Conservation (phyloP, 2,797 vertebrate genomes). For the Lagorchestes hirsutus region DNA sequence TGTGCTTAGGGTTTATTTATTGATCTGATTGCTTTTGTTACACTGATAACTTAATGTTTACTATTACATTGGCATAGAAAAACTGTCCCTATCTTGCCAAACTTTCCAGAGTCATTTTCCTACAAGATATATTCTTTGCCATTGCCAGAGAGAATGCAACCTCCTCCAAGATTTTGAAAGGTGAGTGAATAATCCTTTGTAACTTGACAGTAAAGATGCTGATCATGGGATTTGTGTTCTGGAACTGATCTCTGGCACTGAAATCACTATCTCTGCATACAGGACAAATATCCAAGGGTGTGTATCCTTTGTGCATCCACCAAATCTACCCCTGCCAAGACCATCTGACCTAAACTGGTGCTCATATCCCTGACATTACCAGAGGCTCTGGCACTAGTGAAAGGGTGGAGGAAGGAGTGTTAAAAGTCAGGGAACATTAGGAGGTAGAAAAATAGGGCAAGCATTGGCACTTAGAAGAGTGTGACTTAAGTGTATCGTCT, state of each 20-base stretch:
- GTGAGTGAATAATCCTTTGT: not conserved
- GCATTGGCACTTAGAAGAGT: not conserved
- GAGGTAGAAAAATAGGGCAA: not conserved
- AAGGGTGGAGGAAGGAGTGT: not conserved
- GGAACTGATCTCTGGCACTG: not conserved
- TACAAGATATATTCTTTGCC: conserved; percentile 36
- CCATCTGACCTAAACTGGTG: not conserved
- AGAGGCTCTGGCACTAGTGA: not conserved
- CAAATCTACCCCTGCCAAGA: not conserved
- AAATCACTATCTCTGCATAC: not conserved
- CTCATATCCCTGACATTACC: not conserved
- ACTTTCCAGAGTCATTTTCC: conserved; percentile 22
- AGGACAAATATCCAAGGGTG: not conserved
- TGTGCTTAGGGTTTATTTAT: conserved; percentile 31
- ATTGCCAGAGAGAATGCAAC: not conserved
- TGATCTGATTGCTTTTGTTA: conserved; percentile 13
- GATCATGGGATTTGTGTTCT: conserved; percentile 18
- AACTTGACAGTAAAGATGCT: not conserved
- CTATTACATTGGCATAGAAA: not conserved
- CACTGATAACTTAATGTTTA: conserved; percentile 38
- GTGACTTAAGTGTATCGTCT: not conserved
- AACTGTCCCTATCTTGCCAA: conserved; percentile 26
- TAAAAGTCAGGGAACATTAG: not conserved
- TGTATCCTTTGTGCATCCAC: not conserved
- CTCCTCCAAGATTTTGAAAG: not conserved